Base-by-base conservation (phyloP, 1,140 invertebrate species). In the Megathymus violae region DNA sequence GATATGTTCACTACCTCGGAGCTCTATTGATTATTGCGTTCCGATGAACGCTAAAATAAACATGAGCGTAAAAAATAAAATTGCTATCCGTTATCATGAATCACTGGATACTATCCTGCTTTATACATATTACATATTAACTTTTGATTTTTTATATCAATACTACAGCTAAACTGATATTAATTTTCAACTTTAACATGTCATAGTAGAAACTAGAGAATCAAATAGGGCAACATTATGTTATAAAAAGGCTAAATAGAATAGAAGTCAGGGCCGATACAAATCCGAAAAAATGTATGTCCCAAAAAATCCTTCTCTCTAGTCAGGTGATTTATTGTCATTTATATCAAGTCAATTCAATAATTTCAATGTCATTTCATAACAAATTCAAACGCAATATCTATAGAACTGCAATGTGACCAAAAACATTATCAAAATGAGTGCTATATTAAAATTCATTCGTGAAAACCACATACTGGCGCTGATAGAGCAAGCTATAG, bases 381-480 rank as follows among this genome's bases (percentile, higher is more conserved):
- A 76, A 78, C 72, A 82, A 84, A 77, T 73, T 71, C 67, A 81
- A 85, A 80, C 81, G 80, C 82, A 81, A 78, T 82, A 79, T 67
- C 69, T 69, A 70, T 64, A 34, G 60, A 66, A 67, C 41, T 68
- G 80, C 69, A 78, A 88, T 85, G 82, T 78, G 72, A 82, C 63
- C 71, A 83, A 84, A 87, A 88, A 89, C 81, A 88, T 65, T 64
- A 36, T 43, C 68, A 88, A 87, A 85, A 93, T 93, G 92, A 93
- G 92, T 92, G 85, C 91, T 70, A 85, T 94, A 64, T 92, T 93
- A 76, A 92, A 93, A 79, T 94, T 93, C 72, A 92, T 94, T 71
- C 93, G 93, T 84, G 91, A 92, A 79, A 93, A 93, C 74, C 92
- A 94, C 62, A 93, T 93, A 76, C 73, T 94, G 65, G 93, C 93